Evolutionary conservation across 2,113 vertebrate species (phyloP), one percentile per base, ranked within the genome.

Genomic region (Turnix velox): DNA sequence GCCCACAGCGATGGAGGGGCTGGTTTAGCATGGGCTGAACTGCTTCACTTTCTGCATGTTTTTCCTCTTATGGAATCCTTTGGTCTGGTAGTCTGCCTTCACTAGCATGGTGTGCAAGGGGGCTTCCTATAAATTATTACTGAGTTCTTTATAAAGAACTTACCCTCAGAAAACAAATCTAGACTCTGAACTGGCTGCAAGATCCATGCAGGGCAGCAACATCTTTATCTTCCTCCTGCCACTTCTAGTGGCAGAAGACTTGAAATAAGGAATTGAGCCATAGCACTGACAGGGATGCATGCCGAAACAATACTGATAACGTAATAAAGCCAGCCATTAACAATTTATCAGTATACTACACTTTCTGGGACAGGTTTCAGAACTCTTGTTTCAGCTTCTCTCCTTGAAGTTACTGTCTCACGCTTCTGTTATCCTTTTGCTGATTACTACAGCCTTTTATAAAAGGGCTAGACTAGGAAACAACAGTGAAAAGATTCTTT

Each of bases 41-140:
- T 19, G 6, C 8, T 61, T 45, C 5, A 17, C 39, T 57, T 6
- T 6, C 2, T 27, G 12, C n/a, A 33, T 3, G 0, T 16, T 72
- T 68, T 88, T 43, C 8, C 12, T 46, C 17, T 17, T 82, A 65
- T 12, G 6, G 20, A 35, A 9, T 30, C 1, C 8, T 52, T 65
- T 59, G 11, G 2, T 52, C 49, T 59, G 9, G 4, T 2, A 52
- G 3, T 12, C 6, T 65, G 18, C 20, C 4, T 54, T 59, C 6
- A 6, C 4, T 49, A 33, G 1, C 45, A 11, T 7, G 4, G 10
- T 33, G 37, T 28, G 39, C 10, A 18, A 33, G 2, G 1, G 1
- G 1, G 5, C 8, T 25, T 15, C 10, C 23, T 71, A 3, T 7
- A 54, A 12, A 14, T 31, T 54, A 28, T 4, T 18, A 1, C 24